Evolutionary conservation across 2,797 vertebrate species (phyloP), one percentile per base, ranked within the genome.

Genomic region (Malurus leucopterus): DNA sequence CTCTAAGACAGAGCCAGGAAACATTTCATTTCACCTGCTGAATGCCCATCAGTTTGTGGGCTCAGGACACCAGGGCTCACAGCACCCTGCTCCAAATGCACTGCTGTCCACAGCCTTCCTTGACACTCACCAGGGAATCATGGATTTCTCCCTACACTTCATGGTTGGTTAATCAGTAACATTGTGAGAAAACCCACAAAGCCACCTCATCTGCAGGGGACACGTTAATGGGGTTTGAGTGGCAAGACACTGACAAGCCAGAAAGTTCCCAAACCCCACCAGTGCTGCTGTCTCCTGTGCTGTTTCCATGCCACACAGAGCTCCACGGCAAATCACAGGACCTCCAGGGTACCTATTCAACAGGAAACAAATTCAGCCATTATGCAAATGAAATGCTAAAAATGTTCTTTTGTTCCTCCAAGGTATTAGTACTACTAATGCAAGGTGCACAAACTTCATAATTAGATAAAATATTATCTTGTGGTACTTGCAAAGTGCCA

Each of bases 371-470:
- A 85, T 91, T 87, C 80, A 95, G 49, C 69, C 84, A 58, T 93
- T 94, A 93, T 92, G 91, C 63, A 95, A 95, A 93, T 71, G 49
- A 96, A 93, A 93, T 93, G 57, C 82, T 94, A 84, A 93, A 93
- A 84, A 67, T n/a, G 34, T 84, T 88, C 77, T 72, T 93, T 88
- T 86, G 32, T 85, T 93, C 92, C 80, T 91, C 85, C 65, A 68
- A 93, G 78, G 51, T 86, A 89, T 76, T 78, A 58, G 38, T 64
- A 67, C 61, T 51, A 76, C 62, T 94, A 84, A 86, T 80, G 78
- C 11, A 12, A 95, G 84, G 58, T 53, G 50, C 64, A 77, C n/a
- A 84, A 86, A 77, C 50, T 88, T 72, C 69, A 92, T 65, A 90
- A 93, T 84, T 57, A 80, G 89, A 38, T 61, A 84, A 93, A 94